Evolutionary conservation across 2,888 invertebrate genomes (phyloP).

Genomic region (Agrochola lota): DNA sequence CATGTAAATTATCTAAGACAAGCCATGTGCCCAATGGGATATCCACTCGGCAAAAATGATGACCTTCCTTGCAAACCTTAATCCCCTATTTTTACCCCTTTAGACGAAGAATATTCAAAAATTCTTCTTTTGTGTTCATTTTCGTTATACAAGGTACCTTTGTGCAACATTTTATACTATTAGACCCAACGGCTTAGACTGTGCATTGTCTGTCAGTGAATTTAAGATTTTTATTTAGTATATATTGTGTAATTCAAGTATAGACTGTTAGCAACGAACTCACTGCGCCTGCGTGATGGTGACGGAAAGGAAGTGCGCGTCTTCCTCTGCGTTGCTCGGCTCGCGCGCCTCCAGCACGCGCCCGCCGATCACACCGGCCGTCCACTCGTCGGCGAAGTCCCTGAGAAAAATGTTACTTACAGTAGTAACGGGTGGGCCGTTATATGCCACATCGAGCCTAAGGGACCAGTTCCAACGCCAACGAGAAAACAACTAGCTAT

Average conservation of each 20-base stretch:
- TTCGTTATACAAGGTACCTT: neutral
- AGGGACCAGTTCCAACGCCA: neutral
- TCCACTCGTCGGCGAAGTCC: slow-evolving; percentile 86
- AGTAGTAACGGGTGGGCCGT: neutral
- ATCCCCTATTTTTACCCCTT: neutral
- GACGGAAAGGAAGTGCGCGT: slow-evolving; percentile 80
- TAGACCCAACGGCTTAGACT: neutral
- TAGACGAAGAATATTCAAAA: neutral
- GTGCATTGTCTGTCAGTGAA: neutral
- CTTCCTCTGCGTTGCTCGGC: slow-evolving; percentile 75
- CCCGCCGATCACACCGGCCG: slow-evolving; percentile 79
- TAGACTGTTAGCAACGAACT: slow-evolving; percentile 28
- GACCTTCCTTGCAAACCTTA: neutral
- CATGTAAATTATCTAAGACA: neutral
- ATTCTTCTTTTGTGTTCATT: neutral
- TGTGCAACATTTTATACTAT: neutral
- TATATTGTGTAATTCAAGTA: neutral
- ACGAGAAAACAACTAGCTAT: neutral
- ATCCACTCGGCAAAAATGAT: neutral
- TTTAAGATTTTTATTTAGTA: neutral
- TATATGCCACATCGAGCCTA: neutral
- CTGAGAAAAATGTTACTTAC: slow-evolving; percentile 56
- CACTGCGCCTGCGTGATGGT: slow-evolving; percentile 84
- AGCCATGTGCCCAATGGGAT: neutral
- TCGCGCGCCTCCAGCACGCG: slow-evolving; percentile 83